A percentile compares a stretch with the other conserved stretches of the same genome.
These are phyloP conservation scores for Agrotis exclamationis DNA, from an alignment of 2,888 invertebrate genomes.

Conservation along the genomic window DNA sequence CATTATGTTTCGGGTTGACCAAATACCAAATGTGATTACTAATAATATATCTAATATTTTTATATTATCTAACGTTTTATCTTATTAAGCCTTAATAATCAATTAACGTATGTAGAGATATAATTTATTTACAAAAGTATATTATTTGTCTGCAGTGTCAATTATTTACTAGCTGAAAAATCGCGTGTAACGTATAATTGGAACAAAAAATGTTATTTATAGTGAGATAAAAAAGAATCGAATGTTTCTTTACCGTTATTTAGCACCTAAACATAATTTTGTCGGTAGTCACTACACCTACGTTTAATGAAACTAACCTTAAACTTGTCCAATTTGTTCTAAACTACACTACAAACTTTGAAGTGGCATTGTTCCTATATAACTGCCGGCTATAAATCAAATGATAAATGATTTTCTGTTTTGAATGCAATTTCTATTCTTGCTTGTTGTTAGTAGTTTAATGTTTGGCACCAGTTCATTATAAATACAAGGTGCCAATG, in stretches of 20 bases:
- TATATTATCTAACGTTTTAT: neutral
- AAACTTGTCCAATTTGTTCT: constrained; percentile 21
- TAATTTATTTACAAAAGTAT: no score
- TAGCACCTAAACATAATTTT: no score
- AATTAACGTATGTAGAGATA: no score
- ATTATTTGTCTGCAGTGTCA: no score
- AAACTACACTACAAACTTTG: constrained; percentile 12
- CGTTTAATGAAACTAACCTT: neutral
- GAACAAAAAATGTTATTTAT: no score
- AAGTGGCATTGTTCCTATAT: constrained; percentile 20
- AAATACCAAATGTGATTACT: constrained; percentile 11
- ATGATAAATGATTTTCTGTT: constrained; percentile 27
- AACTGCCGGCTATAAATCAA: constrained; percentile 40
- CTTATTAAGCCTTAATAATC: neutral
- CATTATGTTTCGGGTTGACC: constrained; percentile 27
- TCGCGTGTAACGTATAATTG: no score
- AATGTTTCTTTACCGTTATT: no score
- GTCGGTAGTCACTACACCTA: neutral
- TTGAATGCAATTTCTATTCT: constrained; percentile 43
- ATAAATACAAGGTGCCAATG: constrained; percentile 51
- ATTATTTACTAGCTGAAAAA: no score
- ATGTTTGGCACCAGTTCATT: constrained; percentile 50
- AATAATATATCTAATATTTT: neutral
- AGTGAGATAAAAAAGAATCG: no score
- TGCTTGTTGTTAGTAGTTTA: constrained; percentile 36